Evolutionary conservation across 2,113 vertebrate species (phyloP), one percentile per base, ranked within the genome.

Genomic region (Ciconia maguari): DNA sequence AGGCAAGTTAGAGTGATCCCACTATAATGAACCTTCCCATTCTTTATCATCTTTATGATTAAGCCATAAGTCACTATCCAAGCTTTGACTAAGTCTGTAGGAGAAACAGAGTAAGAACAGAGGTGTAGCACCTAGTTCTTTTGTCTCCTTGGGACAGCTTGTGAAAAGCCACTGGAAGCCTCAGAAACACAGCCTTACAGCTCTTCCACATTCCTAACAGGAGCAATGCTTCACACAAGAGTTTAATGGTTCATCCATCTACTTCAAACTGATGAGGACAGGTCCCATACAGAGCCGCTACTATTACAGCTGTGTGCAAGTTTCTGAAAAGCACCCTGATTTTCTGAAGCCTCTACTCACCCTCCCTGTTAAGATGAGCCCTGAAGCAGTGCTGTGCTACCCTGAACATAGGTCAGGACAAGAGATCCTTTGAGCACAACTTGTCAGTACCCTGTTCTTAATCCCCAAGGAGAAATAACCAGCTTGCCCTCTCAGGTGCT

Each of bases 81-180:
- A 46, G 70, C 51, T 92, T 92, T 55, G 49, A 68, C 16, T 26
- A 79, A 80, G 36, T 11, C 27, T 55, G n/a, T 77, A 74, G 64
- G 6, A 82, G 42, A 83, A 76, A 54, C 6, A 11, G 34, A 3
- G 14, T 15, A 80, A 60, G 24, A 58, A 44, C 12, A 54, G 12
- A 16, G 4, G 3, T 26, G 30, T 7, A 65, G 12, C 41, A 49
- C 27, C n/a, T 16, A 13, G 18, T 22, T 76, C 52, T 38, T 22
- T 42, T 1, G 3, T 16, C 38, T 82, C 52, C 29, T 72, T 32
- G 8, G 29, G 32, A 36, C 3, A 1, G 25, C 0, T 0, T 20
- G 22, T 83, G 25, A 76, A 89, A 86, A 72, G 58, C 21, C 44
- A 24, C 25, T 27, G 42, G 15, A 49, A 83, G 29, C 25, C 30